Evolutionary conservation across 2,113 vertebrate species (phyloP).

Genomic region (Callaeas wilsoni): DNA sequence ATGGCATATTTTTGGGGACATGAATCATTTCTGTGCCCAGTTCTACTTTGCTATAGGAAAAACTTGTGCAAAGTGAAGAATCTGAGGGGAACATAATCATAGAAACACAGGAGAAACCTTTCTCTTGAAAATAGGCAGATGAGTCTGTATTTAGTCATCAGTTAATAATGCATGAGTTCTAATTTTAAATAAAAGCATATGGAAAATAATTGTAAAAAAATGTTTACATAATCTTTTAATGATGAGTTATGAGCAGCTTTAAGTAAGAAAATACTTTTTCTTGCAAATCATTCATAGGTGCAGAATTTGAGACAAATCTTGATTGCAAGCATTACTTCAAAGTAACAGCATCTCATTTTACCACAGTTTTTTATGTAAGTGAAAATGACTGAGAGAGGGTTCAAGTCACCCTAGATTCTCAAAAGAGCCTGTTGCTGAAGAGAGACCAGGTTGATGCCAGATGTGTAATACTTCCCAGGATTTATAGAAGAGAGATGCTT

Average conservation of each 20-base stretch:
- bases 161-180: background rate
- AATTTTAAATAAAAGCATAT: background rate
- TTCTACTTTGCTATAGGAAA: background rate
- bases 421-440: background rate
- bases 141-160: background rate
- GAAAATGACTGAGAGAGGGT: background rate
- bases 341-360: background rate
- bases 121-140: background rate
- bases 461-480: background rate
- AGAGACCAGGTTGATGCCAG: background rate
- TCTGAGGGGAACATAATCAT: background rate
- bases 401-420: background rate
- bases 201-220: background rate
- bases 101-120: background rate
- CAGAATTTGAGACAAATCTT: background rate
- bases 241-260: background rate
- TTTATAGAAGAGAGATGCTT: background rate
- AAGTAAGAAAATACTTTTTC: background rate
- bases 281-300: background rate
- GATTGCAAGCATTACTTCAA: background rate
- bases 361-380: background rate
- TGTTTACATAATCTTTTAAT: background rate
- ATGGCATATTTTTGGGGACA: background rate
- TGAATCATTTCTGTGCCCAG: background rate
- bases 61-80: background rate